A percentile compares a stretch with the other conserved stretches of the same genome.
These are phyloP conservation scores for Centroberyx gerrardi DNA, from an alignment of 2,797 vertebrate genomes.

Conservation along the genomic window DNA sequence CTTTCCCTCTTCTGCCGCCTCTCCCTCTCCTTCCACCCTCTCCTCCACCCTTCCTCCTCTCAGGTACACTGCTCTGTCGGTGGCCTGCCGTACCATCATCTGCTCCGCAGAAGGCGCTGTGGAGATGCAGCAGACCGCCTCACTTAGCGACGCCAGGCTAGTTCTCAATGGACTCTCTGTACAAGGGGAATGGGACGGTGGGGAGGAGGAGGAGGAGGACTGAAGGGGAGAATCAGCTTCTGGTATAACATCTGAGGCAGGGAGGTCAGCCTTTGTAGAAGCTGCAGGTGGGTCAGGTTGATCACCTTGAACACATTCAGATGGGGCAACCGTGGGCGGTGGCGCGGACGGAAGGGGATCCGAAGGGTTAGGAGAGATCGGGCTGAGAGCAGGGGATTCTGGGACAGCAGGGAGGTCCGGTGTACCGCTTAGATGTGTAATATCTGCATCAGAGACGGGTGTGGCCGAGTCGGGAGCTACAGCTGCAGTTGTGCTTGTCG, in stretches of 20 bases:
- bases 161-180: slow-evolving; percentile 38
- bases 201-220: background rate
- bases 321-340: slow-evolving; percentile 14
- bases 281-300: background rate
- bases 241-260: slow-evolving; percentile 7
- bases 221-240: slow-evolving; percentile 21
- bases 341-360: background rate
- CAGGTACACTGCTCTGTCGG: slow-evolving; percentile 73
- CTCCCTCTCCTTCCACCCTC: slow-evolving; percentile 54
- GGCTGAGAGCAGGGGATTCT: background rate
- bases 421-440: background rate
- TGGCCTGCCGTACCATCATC: slow-evolving; percentile 19
- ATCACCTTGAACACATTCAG: slow-evolving; percentile 9
- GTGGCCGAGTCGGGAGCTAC: slow-evolving; percentile 2
- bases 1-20: slow-evolving; percentile 7
- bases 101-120: slow-evolving; percentile 2
- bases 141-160: slow-evolving; percentile 52
- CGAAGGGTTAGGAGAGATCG: slow-evolving; percentile 15
- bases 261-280: slow-evolving; percentile 4
- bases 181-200: background rate
- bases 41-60: slow-evolving; percentile 54
- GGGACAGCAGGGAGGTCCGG: slow-evolving; percentile 16
- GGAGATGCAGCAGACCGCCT: slow-evolving; percentile 39
- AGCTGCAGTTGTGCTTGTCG: background rate
- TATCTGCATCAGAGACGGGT: slow-evolving; percentile 1